Conservation (phyloP, 2,888 invertebrate genomes). For the Acanthosepion lycidas region DNA sequence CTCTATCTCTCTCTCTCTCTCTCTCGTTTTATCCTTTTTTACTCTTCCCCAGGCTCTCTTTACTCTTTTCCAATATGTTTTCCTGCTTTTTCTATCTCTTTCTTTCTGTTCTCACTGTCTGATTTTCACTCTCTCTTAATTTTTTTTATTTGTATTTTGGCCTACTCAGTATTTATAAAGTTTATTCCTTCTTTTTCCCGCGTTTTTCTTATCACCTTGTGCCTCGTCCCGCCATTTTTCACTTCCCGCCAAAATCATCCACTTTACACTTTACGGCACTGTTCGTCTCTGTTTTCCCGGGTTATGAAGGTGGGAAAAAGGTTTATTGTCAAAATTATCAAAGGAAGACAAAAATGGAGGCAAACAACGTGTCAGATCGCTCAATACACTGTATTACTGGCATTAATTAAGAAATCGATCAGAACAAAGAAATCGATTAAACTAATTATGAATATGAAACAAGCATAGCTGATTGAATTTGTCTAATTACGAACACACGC, state of each 20-base stretch:
- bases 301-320: neutral
- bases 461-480: neutral
- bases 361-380: neutral
- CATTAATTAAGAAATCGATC: neutral
- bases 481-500: neutral
- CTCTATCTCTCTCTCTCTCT: too few species aligned
- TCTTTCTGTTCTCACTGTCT: neutral
- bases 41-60: too few species aligned
- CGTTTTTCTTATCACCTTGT: neutral
- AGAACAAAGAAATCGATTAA: neutral
- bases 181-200: neutral
- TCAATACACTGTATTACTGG: neutral
- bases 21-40: too few species aligned
- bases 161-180: neutral
- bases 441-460: slow-evolving; percentile 33
- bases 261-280: neutral
- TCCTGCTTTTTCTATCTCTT: neutral
- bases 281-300: neutral
- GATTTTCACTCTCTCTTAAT: neutral
- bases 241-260: neutral
- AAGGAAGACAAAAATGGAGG: neutral
- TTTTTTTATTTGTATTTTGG: neutral
- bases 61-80: too few species aligned
- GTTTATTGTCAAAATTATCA: neutral
- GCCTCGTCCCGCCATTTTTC: neutral